Base-by-base conservation (phyloP, 2,888 invertebrate species). In the Chrysolina haemoptera region DNA sequence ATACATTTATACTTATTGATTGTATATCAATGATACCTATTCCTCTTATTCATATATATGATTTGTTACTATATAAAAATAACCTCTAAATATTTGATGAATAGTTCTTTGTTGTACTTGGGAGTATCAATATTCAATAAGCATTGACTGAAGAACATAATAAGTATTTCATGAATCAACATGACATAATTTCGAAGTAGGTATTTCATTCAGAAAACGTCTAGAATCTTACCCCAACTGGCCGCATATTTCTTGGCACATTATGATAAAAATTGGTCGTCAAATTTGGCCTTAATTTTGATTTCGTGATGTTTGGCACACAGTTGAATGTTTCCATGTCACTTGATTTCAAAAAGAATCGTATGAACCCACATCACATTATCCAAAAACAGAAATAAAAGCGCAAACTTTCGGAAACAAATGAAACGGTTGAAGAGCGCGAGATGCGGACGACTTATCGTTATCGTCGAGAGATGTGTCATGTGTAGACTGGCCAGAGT, bases 301-400 rank as follows among this genome's bases (percentile, higher is more conserved):
- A 77, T 68, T 75, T 75, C 18, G 67, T 53, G 43, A 70, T 59
- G 62, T 72, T 75, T 65, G 75, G 75, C 53, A 72, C 70, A 71
- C 75, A 75, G 50, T 75, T 75, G 69, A 71, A 81, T 74, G 80
- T 82, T 77, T 83, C 83, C 84, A 84, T 84, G 62, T 70, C 70
- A 71, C 64, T 41, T 27, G 35, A 50, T 70, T 40, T 62, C 62
- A 27, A n/a, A 20, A 40, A 50, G 16, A 68, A 22, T 48, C 35
- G 59, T 27, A 27, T n/a, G n/a, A 59, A 59, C 59, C 59, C 70
- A 70, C 68, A 68, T 74, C 74, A 74, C 74, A 71, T 74, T 40
- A 71, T 74, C 59, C 68, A 41, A 59, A 62, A 70, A 67, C 43
- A 46, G 35, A 14, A 27, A 59, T 41, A 46, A 41, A 67, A 64